These are phyloP conservation scores for Micronycteris hirsuta DNA, from an alignment of 2,113 vertebrate species.

Conservation along the genomic window DNA sequence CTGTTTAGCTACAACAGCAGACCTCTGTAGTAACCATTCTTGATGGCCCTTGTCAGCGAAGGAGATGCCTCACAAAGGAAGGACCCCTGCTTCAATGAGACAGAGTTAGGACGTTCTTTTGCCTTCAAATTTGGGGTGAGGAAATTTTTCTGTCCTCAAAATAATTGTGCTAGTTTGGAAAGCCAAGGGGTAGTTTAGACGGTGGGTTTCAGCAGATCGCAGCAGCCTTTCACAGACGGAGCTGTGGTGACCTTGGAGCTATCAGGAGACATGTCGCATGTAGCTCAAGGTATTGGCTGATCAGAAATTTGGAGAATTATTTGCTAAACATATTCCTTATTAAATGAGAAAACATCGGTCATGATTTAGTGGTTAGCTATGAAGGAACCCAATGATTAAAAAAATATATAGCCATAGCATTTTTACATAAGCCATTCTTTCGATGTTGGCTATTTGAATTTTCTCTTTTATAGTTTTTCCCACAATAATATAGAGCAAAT, in stretches of 20 bases:
- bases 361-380: neutral
- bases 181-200: neutral
- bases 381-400: conserved; percentile 19
- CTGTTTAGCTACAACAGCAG: conserved; percentile 20
- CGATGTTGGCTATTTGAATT: neutral
- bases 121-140: neutral
- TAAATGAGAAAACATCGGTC: neutral
- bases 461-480: neutral
- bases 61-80: neutral
- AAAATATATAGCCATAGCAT: neutral
- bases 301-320: neutral
- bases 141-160: neutral
- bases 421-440: neutral
- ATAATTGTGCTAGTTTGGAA: neutral
- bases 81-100: neutral
- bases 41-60: conserved; percentile 45
- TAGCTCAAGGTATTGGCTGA: neutral
- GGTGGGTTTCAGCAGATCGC: neutral
- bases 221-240: neutral
- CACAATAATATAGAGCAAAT: neutral
- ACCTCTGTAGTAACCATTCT: conserved; percentile 34
- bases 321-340: neutral
- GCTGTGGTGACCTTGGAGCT: neutral
- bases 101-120: neutral
- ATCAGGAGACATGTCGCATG: neutral